A percentile compares a stretch with the other conserved stretches of the same genome.
Conservation (phyloP, 2,888 invertebrate genomes). For the Lasiommata megera region DNA sequence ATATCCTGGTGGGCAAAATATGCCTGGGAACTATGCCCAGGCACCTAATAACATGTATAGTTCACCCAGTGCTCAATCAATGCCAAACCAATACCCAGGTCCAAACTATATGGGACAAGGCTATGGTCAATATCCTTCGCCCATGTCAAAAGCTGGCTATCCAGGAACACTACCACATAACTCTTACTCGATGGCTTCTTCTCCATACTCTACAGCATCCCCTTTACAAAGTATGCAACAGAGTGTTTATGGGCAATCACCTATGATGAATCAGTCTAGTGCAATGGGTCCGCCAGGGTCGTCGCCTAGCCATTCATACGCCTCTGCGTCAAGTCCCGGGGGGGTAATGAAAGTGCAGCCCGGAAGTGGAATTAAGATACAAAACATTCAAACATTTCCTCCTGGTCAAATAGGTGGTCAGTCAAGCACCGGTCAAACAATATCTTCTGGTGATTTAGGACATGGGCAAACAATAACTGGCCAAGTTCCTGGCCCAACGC, state of each 20-base stretch:
- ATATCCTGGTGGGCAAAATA: slow-evolving; percentile 59
- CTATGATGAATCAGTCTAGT: slow-evolving; percentile 46
- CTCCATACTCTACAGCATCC: slow-evolving; percentile 57
- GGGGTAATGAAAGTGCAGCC: slow-evolving; percentile 56
- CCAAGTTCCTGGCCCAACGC: slow-evolving; percentile 45
- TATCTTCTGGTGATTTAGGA: slow-evolving; percentile 40
- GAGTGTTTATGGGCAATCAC: slow-evolving; percentile 61
- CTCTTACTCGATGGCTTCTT: slow-evolving; percentile 50
- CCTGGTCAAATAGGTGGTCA: slow-evolving; percentile 55
- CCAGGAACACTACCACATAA: slow-evolving; percentile 50
- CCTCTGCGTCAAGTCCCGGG: slow-evolving; percentile 56
- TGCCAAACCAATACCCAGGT: slow-evolving; percentile 45
- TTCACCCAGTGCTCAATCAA: slow-evolving; percentile 47
- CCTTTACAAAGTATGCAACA: slow-evolving; percentile 75
- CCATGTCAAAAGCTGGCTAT: slow-evolving; percentile 59
- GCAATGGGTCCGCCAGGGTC: slow-evolving; percentile 51
- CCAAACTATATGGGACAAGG: slow-evolving; percentile 54
- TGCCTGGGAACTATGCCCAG: slow-evolving; percentile 62
- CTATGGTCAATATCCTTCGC: slow-evolving; percentile 56
- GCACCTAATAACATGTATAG: slow-evolving; percentile 65
- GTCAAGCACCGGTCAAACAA: slow-evolving; percentile 31
- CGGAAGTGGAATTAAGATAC: slow-evolving; percentile 57
- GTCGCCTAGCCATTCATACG: slow-evolving; percentile 50
- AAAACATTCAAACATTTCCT: slow-evolving; percentile 69
- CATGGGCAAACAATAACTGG: slow-evolving; percentile 38